Base-by-base conservation (phyloP, 2,113 vertebrate species). In the Hiodon alosoides region DNA sequence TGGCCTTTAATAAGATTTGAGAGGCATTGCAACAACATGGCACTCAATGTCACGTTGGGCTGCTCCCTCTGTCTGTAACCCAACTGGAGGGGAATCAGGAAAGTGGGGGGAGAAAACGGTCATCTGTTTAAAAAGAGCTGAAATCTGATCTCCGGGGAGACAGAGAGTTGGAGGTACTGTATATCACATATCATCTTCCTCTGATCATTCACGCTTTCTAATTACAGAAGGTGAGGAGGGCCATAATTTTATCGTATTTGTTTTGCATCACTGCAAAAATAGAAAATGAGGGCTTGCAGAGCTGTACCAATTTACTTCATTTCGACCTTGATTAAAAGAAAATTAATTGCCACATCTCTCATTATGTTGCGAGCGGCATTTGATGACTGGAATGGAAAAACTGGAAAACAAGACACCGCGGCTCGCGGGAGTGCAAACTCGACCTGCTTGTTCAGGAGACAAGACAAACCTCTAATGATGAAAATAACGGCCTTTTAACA, bases 261-360 rank as follows among this genome's bases (percentile, higher is more conserved):
- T 98, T 98, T 98, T 98, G 95, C 95, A 97, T 96, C 94, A 92
- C 93, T 96, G 95, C 95, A 95, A 98, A 98, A 98, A 97, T 94
- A 98, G 94, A 97, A 95, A 96, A 96, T 95, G 95, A 96, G 95
- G 94, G 94, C 91, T 95, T 92, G 93, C 93, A 93, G 93, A 96
- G 93, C 94, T 86, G 91, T 92, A 90, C 94, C 96, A 95, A 96
- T 98, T 96, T 96, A 96, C 94, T 97, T 96, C 94, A 95, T 96
- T 93, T 96, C 94, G 94, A 96, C 96, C 96, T 98, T 99, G 96
- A 97, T 98, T 98, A 98, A 97, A 96, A 97, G 94, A 99, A 99
- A 98, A 99, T 99, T 98, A 98, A 98, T 98, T 98, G 95, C 95
- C 87, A 91, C 94, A 96, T 97, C 95, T 98, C 95, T 97, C 95